Conservation (phyloP, 1,140 invertebrate genomes). For the Drosophila mayri region DNA sequence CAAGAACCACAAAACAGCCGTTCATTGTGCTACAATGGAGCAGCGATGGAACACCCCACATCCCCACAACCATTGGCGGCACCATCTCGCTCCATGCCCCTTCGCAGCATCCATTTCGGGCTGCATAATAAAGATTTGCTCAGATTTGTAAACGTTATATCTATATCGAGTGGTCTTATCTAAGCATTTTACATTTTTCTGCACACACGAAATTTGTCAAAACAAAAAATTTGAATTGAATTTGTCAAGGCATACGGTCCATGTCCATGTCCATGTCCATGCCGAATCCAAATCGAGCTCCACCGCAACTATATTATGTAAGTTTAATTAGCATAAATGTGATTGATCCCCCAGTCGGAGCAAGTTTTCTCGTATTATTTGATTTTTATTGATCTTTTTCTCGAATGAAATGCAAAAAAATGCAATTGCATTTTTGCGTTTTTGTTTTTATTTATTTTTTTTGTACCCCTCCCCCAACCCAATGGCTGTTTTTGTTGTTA, state of each 20-base stretch:
- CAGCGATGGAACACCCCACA: background rate
- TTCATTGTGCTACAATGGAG: conserved; percentile 68
- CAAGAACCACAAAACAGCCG: conserved; percentile 74
- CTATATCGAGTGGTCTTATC: conserved; percentile 55
- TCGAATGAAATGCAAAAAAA: conserved; percentile 79
- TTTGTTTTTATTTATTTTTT: conserved; percentile 23
- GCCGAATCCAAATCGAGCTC: background rate
- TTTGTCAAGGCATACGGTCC: conserved; percentile 63
- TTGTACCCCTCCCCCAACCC: background rate
- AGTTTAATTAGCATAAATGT: conserved; percentile 80
- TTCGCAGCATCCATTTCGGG: conserved; percentile 6
- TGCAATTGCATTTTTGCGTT: conserved; percentile 72
- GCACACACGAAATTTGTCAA: conserved; percentile 51
- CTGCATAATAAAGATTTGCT: conserved; percentile 44
- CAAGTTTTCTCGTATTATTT: conserved; percentile 80
- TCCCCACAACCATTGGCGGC: background rate
- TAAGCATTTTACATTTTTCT: conserved; percentile 73
- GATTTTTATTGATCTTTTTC: conserved; percentile 76
- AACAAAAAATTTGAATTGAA: conserved; percentile 77
- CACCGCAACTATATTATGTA: conserved; percentile 62
- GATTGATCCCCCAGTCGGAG: conserved; percentile 75
- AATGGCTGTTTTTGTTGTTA: conserved; percentile 54
- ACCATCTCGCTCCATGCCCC: background rate
- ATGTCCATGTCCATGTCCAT: conserved; percentile 16
- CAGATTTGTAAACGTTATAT: conserved; percentile 43